These are phyloP conservation scores for Eristalis pertinax DNA, from an alignment of 2,888 invertebrate species.

Conservation along the genomic window DNA sequence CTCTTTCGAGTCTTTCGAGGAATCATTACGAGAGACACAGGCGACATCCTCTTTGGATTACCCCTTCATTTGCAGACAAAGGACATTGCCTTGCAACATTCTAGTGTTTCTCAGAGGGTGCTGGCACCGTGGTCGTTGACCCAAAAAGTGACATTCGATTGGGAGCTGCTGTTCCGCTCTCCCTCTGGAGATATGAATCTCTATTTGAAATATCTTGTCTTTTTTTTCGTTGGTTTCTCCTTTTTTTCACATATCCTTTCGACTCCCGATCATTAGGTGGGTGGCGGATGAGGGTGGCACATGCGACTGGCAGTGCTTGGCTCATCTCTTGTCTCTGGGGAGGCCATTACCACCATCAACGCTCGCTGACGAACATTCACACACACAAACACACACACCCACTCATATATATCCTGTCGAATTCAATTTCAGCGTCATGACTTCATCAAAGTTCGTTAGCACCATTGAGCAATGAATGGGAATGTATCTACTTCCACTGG, in stretches of 20 bases:
- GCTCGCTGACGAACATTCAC: not conserved
- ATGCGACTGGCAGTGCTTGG: not conserved
- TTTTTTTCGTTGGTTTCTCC: not conserved
- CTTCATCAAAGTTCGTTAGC: constrained; percentile 58
- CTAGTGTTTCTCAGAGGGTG: not conserved
- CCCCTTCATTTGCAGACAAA: constrained; percentile 36
- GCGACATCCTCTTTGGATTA: not conserved
- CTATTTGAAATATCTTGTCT: constrained; percentile 1
- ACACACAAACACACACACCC: not conserved
- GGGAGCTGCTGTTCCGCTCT: not conserved
- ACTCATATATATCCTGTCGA: constrained; percentile 4
- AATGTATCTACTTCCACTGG: constrained; percentile 32
- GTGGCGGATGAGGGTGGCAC: not conserved
- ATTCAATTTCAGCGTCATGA: constrained; percentile 47
- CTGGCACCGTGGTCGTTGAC: constrained; percentile 39
- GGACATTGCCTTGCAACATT: constrained; percentile 38
- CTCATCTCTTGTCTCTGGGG: constrained; percentile 5
- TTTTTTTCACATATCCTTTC: constrained; percentile 13
- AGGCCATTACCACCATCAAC: not conserved
- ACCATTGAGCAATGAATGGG: constrained; percentile 50
- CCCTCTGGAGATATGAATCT: constrained; percentile 33
- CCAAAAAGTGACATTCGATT: constrained; percentile 35
- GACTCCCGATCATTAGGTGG: constrained; percentile 5
- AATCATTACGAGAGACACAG: not conserved
- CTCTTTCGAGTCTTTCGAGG: constrained; percentile 24